Conservation (phyloP, 2,888 invertebrate species). For the Limnephilus lunatus region DNA sequence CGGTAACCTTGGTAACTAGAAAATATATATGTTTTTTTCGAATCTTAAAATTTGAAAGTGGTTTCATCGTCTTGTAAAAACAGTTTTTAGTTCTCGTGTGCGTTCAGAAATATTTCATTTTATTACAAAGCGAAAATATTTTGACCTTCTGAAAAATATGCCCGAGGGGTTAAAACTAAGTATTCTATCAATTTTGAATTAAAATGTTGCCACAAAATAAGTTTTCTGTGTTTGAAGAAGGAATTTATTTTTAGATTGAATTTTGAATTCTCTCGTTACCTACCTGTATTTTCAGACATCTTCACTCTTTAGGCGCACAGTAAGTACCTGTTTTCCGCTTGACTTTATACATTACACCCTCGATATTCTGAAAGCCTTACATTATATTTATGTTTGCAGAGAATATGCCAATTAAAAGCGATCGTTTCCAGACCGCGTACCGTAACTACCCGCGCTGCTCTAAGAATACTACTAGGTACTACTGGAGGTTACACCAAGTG, state of each 20-base stretch:
- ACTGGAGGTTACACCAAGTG: not conserved
- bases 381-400: conserved; percentile 30
- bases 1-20: no score
- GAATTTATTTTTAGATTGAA: not conserved
- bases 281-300: not conserved
- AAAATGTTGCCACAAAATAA: no score
- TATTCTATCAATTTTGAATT: no score
- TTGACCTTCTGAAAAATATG: no score
- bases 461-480: not conserved
- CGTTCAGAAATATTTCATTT: no score
- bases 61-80: no score
- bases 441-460: not conserved
- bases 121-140: no score
- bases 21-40: no score
- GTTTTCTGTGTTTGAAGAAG: no score
- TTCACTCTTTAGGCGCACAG: not conserved
- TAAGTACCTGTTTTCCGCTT: not conserved
- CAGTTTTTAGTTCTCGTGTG: no score
- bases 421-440: not conserved
- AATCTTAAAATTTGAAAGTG: no score
- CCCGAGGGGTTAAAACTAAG: no score
- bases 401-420: conserved; percentile 35
- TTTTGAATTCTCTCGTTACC: not conserved
- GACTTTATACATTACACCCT: not conserved
- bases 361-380: conserved; percentile 15